Evolutionary conservation across 1,140 invertebrate species (phyloP).

Genomic region (Caenorhabditis remanei): DNA sequence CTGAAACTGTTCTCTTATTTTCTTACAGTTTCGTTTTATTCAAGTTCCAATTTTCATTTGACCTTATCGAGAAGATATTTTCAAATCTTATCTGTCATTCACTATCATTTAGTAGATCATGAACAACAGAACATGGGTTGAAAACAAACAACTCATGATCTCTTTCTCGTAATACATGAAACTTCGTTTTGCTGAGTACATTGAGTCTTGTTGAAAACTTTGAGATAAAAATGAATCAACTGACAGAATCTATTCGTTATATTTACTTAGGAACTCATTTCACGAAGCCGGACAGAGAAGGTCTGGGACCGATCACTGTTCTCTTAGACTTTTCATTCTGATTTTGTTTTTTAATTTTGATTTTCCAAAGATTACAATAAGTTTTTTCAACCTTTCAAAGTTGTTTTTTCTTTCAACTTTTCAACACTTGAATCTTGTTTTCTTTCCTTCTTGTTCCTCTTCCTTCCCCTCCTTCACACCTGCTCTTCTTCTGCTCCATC

Average conservation of each 20-base stretch:
- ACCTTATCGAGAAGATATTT: too few species aligned
- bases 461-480: not conserved
- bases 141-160: constrained; percentile 2
- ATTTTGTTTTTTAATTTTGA: too few species aligned
- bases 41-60: too few species aligned
- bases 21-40: too few species aligned
- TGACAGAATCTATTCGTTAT: too few species aligned
- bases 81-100: not conserved
- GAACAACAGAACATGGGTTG: not conserved
- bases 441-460: not conserved
- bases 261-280: too few species aligned
- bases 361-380: too few species aligned
- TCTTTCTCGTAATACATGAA: not conserved
- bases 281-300: too few species aligned
- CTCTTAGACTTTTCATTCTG: too few species aligned
- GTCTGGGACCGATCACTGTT: too few species aligned
- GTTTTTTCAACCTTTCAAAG: not conserved
- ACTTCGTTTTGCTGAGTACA: not conserved
- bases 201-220: too few species aligned
- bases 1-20: not conserved
- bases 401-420: not conserved
- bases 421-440: not conserved
- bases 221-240: too few species aligned
- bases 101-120: not conserved
- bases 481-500: constrained; percentile 48